Conservation (phyloP, 1,140 invertebrate species). For the Drosophila varians region DNA sequence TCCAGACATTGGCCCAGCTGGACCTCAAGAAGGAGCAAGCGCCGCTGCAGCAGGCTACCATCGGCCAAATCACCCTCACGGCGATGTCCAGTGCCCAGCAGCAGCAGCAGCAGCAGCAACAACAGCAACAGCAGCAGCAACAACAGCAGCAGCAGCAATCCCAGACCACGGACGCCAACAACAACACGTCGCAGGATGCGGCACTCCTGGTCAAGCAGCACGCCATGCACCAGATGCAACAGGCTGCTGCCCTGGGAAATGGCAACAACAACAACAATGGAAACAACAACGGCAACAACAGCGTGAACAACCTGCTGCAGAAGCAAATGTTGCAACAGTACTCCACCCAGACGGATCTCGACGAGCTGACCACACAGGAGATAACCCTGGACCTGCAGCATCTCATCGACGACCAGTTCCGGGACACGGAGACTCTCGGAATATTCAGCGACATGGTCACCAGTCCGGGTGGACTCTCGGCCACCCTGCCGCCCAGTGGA, state of each 20-base stretch:
- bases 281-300: slow-evolving; percentile 54
- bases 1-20: slow-evolving; percentile 76
- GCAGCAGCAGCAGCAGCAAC: slow-evolving; percentile 75
- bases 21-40: slow-evolving; percentile 81
- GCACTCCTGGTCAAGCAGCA: slow-evolving; percentile 75
- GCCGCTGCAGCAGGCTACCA: slow-evolving; percentile 84
- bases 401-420: slow-evolving; percentile 95
- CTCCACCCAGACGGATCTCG: slow-evolving; percentile 89
- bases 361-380: slow-evolving; percentile 94
- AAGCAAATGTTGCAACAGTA: slow-evolving; percentile 86
- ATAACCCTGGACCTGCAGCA: slow-evolving; percentile 94
- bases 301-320: slow-evolving; percentile 81
- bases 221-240: slow-evolving; percentile 79
- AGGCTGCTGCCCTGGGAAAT: slow-evolving; percentile 80
- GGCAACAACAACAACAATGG: slow-evolving; percentile 77
- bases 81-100: slow-evolving; percentile 85
- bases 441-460: slow-evolving; percentile 92
- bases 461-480: slow-evolving; percentile 84
- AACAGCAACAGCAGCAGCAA: slow-evolving; percentile 71
- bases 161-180: slow-evolving; percentile 83
- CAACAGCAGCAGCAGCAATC: slow-evolving; percentile 63
- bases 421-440: slow-evolving; percentile 88
- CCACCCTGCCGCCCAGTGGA: slow-evolving; percentile 83
- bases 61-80: slow-evolving; percentile 83
- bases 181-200: slow-evolving; percentile 67